phyloP scores from a whole-genome alignment of 2,113 vertebrate genomes.

The Fukomys damarensis region DNA sequence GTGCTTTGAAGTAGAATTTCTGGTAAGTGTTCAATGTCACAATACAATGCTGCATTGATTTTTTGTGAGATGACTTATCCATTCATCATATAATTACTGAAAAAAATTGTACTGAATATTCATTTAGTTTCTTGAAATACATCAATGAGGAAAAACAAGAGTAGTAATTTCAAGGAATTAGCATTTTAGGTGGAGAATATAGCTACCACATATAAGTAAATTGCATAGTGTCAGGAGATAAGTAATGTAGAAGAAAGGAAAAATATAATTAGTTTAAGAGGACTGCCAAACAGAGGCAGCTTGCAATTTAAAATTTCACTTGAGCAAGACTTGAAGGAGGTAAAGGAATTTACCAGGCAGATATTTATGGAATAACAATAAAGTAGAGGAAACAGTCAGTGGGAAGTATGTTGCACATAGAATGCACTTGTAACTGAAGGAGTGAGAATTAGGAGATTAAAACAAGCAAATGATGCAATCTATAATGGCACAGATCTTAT shows the following conservation, averaged over 20 bases:
- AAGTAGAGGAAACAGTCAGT: neutral
- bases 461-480: neutral
- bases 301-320: neutral
- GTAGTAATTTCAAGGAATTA: neutral
- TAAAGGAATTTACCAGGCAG: neutral
- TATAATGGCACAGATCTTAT: neutral
- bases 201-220: neutral
- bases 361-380: neutral
- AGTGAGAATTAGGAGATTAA: neutral
- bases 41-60: neutral
- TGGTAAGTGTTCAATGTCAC: neutral
- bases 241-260: neutral
- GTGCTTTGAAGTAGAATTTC: neutral
- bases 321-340: neutral
- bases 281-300: neutral
- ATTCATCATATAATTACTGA: neutral
- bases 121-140: neutral
- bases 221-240: neutral
- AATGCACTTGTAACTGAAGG: neutral
- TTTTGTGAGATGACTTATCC: neutral
- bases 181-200: neutral
- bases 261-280: neutral
- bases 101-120: neutral
- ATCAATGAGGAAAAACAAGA: neutral
- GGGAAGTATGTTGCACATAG: neutral